A percentile compares a stretch with the other conserved stretches of the same genome.
phyloP scores from a whole-genome alignment of 2,113 vertebrate genomes.

The Coryphaenoides rupestris region DNA sequence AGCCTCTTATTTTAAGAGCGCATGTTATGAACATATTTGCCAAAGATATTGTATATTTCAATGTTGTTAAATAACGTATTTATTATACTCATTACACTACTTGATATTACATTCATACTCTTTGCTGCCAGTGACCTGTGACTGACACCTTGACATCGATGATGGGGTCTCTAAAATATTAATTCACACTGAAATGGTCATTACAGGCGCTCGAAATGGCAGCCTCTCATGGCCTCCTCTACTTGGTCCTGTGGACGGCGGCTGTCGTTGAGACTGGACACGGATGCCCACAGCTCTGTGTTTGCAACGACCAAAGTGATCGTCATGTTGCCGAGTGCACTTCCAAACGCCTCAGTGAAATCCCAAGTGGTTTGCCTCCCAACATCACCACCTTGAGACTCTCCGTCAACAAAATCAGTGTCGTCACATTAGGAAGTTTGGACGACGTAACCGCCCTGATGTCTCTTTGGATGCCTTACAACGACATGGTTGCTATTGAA shows the following conservation, averaged over 20 bases:
- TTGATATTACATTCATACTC: too few relatives aligned
- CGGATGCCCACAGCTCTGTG: constrained; percentile 83
- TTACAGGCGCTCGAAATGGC: constrained; percentile 72
- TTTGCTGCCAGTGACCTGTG: too few relatives aligned
- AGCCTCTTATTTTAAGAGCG: too few relatives aligned
- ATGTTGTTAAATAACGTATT: too few relatives aligned
- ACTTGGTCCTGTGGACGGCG: constrained; percentile 54
- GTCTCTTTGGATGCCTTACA: constrained; percentile 91
- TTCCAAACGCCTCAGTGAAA: constrained; percentile 80
- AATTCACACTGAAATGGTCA: constrained; percentile 16
- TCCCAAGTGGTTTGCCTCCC: constrained; percentile 81
- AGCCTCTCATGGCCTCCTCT: constrained; percentile 36
- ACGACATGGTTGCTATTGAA: constrained; percentile 80
- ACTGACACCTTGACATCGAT: too few relatives aligned
- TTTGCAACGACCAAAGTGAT: constrained; percentile 81
- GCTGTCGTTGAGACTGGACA: constrained; percentile 49
- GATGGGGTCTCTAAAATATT: not conserved
- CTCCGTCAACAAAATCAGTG: constrained; percentile 84
- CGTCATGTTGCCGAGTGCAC: constrained; percentile 88
- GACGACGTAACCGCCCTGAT: constrained; percentile 78
- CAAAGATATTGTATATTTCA: too few relatives aligned
- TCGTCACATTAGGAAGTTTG: constrained; percentile 75
- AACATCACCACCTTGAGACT: constrained; percentile 87
- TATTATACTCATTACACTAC: too few relatives aligned
- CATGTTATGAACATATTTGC: too few relatives aligned